Conservation (phyloP, 2,113 vertebrate species). For the Urocynchramus pylzowi region DNA sequence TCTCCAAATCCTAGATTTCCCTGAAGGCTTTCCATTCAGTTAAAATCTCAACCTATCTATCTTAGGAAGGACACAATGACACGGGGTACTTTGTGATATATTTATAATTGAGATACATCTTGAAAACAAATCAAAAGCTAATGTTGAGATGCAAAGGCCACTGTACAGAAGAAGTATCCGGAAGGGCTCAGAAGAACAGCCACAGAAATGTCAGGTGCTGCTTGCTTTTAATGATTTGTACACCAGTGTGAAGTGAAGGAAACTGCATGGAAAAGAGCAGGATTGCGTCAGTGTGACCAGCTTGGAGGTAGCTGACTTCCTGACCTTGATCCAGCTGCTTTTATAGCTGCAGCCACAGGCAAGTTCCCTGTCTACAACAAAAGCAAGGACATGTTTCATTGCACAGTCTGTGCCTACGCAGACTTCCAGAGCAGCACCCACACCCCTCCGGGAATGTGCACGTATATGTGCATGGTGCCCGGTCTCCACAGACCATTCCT, state of each 20-base stretch:
- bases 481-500: accelerated
- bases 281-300: neutral
- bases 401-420: neutral
- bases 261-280: neutral
- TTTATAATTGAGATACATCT: neutral
- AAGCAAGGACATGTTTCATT: neutral
- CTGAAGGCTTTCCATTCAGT: neutral
- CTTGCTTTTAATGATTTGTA: neutral
- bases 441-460: accelerated
- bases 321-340: neutral
- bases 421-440: neutral
- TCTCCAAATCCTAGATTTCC: neutral
- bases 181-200: neutral
- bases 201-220: neutral
- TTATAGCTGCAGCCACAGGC: accelerated
- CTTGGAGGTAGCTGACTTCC: neutral
- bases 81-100: neutral
- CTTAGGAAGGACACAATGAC: neutral
- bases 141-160: neutral
- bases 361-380: neutral
- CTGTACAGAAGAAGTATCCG: neutral
- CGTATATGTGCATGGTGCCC: accelerated
- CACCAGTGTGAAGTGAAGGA: neutral
- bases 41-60: neutral
- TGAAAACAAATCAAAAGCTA: neutral